Base-by-base conservation (phyloP, 1,140 invertebrate species). In the Scaptomyza hsui region DNA sequence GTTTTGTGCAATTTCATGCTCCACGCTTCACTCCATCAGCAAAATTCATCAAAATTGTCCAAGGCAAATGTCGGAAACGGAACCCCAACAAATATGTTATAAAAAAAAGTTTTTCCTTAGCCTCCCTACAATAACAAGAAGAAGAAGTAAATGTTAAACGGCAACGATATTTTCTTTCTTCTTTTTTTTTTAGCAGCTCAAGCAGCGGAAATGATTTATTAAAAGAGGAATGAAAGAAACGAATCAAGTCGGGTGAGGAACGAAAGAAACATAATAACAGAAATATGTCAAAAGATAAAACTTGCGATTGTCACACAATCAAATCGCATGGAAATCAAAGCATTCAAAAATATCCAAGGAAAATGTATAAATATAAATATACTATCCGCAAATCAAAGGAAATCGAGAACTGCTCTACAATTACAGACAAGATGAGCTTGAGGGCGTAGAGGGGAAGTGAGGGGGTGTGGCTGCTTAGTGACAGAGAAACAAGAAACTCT, bases 121-220 rank as follows among this genome's bases (percentile, higher is more conserved):
- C 19, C 37, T n/a, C n/a, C n/a, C n/a, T n/a, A 12, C 10, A 53
- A 21, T 45, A 61, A 51, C 59, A 73, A 62, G 53, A 48, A n/a
- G 16, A 16, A 26, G 52, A 19, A 26, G n/a, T 44, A 18, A 59
- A n/a, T n/a, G 56, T 69, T 61, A 63, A 74, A 68, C 72, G 56
- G 60, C 80, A 80, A 77, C 47, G 64, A 85, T 85, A 85, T 70
- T 67, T 76, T 56, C 76, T 61, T 29, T 7, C 9, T 29, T 29
- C 1, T 29, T 29, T 29, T 2, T 29, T 26, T 26, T 29, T 7
- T 29, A 29, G 26, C 6, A 29, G 73, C 69, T 74, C 80, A 81
- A 86, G 81, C 77, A 78, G 74, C 82, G 77, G 77, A 86, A 86
- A 86, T 86, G 81, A 86, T 86, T 86, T 86, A 86, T 86, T 86